These are phyloP conservation scores for Emydoidea blandingii DNA, from an alignment of 2,797 vertebrate genomes.

Conservation along the genomic window DNA sequence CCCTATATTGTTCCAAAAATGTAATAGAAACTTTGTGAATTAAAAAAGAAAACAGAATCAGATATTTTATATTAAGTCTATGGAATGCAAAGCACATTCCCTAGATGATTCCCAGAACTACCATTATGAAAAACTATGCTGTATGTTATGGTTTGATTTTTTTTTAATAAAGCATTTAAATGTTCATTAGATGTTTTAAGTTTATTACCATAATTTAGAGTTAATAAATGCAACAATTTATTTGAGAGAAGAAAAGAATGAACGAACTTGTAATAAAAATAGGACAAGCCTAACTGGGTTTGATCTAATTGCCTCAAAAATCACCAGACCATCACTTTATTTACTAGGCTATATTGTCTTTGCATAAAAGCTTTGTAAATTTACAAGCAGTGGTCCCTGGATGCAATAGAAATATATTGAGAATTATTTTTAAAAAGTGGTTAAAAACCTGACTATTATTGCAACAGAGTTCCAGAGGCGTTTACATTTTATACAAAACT, in stretches of 20 bases:
- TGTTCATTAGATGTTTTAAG: neutral
- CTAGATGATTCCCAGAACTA: neutral
- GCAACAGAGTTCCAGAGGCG: constrained; percentile 53
- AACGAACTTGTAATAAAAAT: neutral
- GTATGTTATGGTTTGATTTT: neutral
- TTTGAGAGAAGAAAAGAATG: neutral
- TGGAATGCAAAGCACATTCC: neutral
- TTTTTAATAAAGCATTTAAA: neutral
- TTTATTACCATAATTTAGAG: neutral
- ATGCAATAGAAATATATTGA: neutral
- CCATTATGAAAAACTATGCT: neutral
- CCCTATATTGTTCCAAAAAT: accelerated
- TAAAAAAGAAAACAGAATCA: constrained; percentile 1
- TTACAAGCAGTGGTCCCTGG: neutral
- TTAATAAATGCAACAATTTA: neutral
- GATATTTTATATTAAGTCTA: neutral
- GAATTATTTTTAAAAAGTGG: neutral
- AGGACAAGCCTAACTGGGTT: neutral
- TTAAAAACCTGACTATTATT: neutral
- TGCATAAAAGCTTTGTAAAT: neutral
- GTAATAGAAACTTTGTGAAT: constrained; percentile 21
- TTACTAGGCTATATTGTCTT: neutral
- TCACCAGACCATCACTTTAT: neutral
- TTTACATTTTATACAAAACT: constrained; percentile 70
- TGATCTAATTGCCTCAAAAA: neutral